Conservation (phyloP, 2,797 vertebrate species). For the Echeneis naucrates region DNA sequence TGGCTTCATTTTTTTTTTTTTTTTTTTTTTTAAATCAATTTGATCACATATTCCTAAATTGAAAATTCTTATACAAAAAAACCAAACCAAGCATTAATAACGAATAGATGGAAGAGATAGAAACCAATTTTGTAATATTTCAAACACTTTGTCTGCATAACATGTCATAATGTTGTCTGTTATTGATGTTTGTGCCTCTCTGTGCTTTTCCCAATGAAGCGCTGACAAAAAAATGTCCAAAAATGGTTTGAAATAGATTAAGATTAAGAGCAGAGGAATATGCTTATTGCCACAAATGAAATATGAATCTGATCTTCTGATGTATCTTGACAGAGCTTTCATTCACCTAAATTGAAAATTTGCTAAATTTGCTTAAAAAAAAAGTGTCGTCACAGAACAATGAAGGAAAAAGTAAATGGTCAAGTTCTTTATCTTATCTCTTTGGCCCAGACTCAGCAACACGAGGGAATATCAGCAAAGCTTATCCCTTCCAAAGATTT, state of each 20-base stretch:
- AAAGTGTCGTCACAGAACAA: background rate
- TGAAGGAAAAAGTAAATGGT: background rate
- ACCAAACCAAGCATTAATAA: too few relatives aligned
- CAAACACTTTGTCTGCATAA: too few relatives aligned
- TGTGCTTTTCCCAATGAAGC: background rate
- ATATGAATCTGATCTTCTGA: background rate
- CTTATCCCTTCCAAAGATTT: too few relatives aligned
- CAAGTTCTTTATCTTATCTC: background rate
- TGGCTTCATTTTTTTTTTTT: background rate
- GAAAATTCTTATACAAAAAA: too few relatives aligned
- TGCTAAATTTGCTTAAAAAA: background rate
- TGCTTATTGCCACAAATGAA: background rate
- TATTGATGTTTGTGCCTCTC: background rate
- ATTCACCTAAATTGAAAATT: background rate
- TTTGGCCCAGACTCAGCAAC: background rate
- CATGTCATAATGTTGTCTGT: too few relatives aligned
- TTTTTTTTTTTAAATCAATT: too few relatives aligned
- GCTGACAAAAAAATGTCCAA: background rate
- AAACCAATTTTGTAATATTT: too few relatives aligned
- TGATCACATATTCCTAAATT: background rate
- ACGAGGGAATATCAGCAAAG: too few relatives aligned
- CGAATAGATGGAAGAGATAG: too few relatives aligned
- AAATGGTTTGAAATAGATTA: background rate
- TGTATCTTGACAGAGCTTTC: background rate
- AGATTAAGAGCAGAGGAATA: too few relatives aligned